Base-by-base conservation (phyloP, 2,888 invertebrate genomes). In the Eilema griseolum region DNA sequence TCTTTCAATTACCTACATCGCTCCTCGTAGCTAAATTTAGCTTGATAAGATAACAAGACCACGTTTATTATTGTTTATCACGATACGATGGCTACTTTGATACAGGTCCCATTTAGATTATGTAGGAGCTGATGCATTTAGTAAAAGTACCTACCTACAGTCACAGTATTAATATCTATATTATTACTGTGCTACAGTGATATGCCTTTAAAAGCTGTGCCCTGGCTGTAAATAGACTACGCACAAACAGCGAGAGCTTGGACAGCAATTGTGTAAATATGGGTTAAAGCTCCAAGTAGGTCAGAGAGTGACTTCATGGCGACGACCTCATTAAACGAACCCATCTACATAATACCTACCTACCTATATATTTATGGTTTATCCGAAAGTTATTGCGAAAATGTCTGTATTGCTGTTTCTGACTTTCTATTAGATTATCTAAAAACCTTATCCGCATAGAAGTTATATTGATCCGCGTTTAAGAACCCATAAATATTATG, bases 231-330 rank as follows among this genome's bases (percentile, higher is more conserved):
- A 74, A 74, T 72, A 76, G 64, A 75, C 57, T 59, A 61, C 67
- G 67, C 70, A 52, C 63, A 67, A 61, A 68, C 66, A 72, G 67
- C 41, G 70, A 76, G 75, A 76, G 72, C 70, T 73, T 60, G 62
- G 75, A 37, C 70, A 77, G 79, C 77, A 82, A 78, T 82, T 81
- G 83, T 81, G 81, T 80, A 73, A 80, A 85, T 79, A 85, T 85
- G 77, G 83, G 84, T 79, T 82, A 82, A 81, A 73, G 74, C 69
- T 67, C 77, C 76, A 89, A 89, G 80, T 89, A 84, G 89, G 89
- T 89, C 89, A 85, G 84, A 76, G 72, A 84, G 82, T 52, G 60
- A 56, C 24, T 57, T 57, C 14, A 65, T 52, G 64, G 52, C 66
- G 37, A 63, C 62, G 41, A 52, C 66, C 65, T 69, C 65, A 65